These are phyloP conservation scores for Atta colombica DNA, from an alignment of 1,140 invertebrate species.

Conservation along the genomic window DNA sequence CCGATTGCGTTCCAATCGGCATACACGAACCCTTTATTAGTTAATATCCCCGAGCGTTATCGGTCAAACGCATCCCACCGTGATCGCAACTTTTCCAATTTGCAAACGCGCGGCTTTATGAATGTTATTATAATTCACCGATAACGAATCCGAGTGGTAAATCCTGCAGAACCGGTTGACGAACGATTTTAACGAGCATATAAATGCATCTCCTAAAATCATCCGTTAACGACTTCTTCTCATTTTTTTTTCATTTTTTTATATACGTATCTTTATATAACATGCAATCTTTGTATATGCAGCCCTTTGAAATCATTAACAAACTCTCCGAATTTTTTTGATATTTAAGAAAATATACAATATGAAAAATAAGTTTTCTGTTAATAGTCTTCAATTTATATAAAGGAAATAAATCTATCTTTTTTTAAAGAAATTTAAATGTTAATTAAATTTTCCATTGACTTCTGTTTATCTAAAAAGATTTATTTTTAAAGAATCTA, in stretches of 20 bases:
- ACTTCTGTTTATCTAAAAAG: neutral
- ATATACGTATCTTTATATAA: too few relatives aligned
- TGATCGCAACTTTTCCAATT: constrained; percentile 35
- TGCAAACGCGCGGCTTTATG: neutral
- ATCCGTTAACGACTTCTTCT: neutral
- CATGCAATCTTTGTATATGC: too few relatives aligned
- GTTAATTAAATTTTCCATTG: neutral
- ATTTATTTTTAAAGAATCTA: neutral
- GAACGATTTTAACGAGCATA: constrained; percentile 11
- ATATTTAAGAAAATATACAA: too few relatives aligned
- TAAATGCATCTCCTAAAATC: neutral
- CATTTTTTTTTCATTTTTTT: neutral
- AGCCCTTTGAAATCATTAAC: neutral
- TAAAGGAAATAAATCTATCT: too few relatives aligned
- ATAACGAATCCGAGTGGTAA: neutral
- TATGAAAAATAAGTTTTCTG: neutral
- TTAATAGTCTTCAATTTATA: neutral
- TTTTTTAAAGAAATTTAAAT: neutral
- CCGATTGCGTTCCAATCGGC: constrained; percentile 42
- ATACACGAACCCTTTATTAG: constrained; percentile 32
- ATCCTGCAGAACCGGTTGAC: neutral
- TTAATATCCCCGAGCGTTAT: constrained; percentile 44
- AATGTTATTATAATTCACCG: constrained; percentile 12
- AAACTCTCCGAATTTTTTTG: neutral
- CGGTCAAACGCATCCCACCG: constrained; percentile 9